Percentiles rank a stretch among this genome's conserved stretches.
phyloP scores from a whole-genome alignment of 2,797 vertebrate genomes.

The Melopsittacus undulatus region DNA sequence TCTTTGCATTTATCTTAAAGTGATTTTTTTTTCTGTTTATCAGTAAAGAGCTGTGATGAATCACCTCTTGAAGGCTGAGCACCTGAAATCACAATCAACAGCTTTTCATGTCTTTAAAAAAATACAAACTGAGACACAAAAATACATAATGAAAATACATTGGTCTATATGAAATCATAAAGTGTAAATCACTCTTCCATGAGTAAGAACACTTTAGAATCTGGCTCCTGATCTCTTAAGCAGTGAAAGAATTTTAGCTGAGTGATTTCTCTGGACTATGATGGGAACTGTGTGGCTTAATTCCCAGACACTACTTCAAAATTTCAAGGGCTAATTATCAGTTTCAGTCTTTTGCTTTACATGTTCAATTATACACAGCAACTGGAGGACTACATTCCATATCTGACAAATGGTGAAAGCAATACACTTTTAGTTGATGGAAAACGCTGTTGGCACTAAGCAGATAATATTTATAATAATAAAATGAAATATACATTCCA shows the following conservation, averaged over 20 bases:
- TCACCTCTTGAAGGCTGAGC: background rate
- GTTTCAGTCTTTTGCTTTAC: slow-evolving; percentile 1
- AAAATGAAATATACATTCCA: slow-evolving; percentile 31
- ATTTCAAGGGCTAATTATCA: slow-evolving; percentile 26
- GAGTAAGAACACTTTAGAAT: background rate
- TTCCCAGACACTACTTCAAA: slow-evolving; percentile 9
- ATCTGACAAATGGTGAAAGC: background rate
- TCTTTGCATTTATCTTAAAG: background rate
- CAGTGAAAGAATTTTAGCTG: background rate
- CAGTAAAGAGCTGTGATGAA: background rate
- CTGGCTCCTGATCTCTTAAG: background rate
- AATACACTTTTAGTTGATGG: background rate
- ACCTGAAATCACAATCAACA: background rate
- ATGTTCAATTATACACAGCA: background rate
- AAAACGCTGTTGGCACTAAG: background rate
- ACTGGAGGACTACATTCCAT: background rate
- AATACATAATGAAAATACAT: background rate
- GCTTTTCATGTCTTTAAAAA: background rate
- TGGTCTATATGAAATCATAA: background rate
- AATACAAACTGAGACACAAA: background rate
- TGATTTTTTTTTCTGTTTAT: background rate
- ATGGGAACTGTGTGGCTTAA: background rate
- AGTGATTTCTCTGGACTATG: background rate
- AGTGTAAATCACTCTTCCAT: background rate
- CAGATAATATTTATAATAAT: slow-evolving; percentile 39